Conservation (phyloP, 2,113 vertebrate genomes). For the Hymenochirus boettgeri region DNA sequence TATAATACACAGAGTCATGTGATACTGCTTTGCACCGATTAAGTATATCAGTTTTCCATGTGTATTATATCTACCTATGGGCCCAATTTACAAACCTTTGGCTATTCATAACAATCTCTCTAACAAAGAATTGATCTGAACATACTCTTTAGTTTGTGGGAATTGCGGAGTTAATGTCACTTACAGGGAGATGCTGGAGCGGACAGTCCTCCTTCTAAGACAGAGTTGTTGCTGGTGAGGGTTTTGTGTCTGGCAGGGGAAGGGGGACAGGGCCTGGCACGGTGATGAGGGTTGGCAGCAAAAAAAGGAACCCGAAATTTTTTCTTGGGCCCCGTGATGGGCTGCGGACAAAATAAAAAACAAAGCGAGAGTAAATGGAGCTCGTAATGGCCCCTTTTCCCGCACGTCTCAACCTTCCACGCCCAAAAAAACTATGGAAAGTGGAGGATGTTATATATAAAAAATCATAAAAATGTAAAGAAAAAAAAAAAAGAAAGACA, state of each 20-base stretch:
- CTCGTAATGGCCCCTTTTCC: slow-evolving; percentile 19
- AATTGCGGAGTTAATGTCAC: slow-evolving; percentile 62
- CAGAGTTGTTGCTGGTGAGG: slow-evolving; percentile 75
- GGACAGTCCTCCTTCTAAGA: slow-evolving; percentile 88
- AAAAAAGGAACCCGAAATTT: slow-evolving; percentile 95
- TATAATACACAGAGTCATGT: no score
- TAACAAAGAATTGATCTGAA: no score
- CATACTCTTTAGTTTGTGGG: slow-evolving; percentile 20
- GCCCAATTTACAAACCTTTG: no score
- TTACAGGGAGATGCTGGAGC: slow-evolving; percentile 93
- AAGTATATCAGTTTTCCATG: no score
- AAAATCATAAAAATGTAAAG: not conserved
- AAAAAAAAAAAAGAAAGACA: no score
- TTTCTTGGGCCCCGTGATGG: slow-evolving; percentile 93
- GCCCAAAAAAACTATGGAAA: slow-evolving; percentile 15
- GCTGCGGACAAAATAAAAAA: slow-evolving; percentile 95
- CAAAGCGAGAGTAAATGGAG: slow-evolving; percentile 77
- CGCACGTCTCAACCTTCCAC: not conserved
- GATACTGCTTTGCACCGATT: no score
- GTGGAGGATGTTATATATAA: slow-evolving; percentile 5
- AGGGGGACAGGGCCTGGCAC: slow-evolving; percentile 96
- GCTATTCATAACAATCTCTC: no score
- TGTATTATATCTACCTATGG: no score
- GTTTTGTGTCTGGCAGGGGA: slow-evolving; percentile 95
- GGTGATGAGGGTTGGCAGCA: slow-evolving; percentile 90